Evolutionary conservation across 2,888 invertebrate genomes (phyloP), one percentile per base, ranked within the genome.

Genomic region (Pseudococcus viburni): DNA sequence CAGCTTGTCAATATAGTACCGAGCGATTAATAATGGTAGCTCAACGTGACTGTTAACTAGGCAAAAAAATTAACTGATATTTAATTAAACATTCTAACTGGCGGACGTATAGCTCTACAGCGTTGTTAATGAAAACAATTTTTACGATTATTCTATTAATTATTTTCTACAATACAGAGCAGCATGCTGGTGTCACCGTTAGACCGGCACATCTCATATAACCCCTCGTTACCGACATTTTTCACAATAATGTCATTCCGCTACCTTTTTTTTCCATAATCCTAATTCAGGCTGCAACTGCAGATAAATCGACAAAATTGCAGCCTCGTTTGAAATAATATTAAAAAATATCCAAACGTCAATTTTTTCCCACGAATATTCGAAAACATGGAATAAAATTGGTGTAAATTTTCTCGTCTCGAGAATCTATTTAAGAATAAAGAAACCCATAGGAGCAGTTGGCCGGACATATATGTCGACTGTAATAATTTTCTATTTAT

Each of bases 61-160:
- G 46, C 33, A 17, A 83, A 83, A 83, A 83, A 83, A 83, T 83
- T 83, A 83, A 83, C 80, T 83, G 80, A 83, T 83, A 83, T 83
- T 83, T 83, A 83, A 83, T 83, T 83, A 83, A 83, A 83, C 80
- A 83, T 83, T 83, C 19, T 83, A 83, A 83, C 19, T 46, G 80
- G 80, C 11, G 19, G 22, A 83, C 42, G 80, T 15, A 42, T 42
- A 42, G 42, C 42, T n/a, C n/a, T 42, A 42, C 42, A 83, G 46
- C 19, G 46, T 83, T 83, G 80, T 33, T 64, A 64, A 77, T 77
- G 77, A 77, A 77, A 77, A 83, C 80, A 19, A 42, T 83, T 83
- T 83, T 46, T 19, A 83, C 80, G 80, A 83, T 83, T 83, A 83
- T 83, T 46, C 33, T 83, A 83, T 83, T 83, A 83, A 83, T 83